phyloP scores from a whole-genome alignment of 2,113 vertebrate species.

The Apus apus region DNA sequence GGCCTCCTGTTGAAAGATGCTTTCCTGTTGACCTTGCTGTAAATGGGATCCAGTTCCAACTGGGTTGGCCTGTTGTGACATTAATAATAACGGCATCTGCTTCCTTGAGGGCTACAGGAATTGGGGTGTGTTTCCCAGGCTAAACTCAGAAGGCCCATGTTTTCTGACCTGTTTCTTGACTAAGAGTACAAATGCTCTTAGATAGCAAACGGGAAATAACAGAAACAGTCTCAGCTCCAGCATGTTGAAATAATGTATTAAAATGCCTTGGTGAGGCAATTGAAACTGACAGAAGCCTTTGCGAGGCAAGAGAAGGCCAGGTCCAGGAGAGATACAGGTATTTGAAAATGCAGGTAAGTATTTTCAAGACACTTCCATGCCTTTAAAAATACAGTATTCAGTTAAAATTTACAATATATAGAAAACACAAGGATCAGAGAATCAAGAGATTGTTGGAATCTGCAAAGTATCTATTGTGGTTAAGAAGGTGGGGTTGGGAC shows the following conservation, averaged over 20 bases:
- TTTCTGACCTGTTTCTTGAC: background rate
- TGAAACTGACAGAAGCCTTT: background rate
- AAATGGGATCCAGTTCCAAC: background rate
- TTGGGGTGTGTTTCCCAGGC: background rate
- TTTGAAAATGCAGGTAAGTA: background rate
- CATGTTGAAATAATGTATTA: background rate
- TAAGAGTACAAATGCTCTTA: background rate
- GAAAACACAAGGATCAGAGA: background rate
- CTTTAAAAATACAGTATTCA: background rate
- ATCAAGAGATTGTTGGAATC: background rate
- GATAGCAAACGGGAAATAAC: background rate
- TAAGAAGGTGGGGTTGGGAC: background rate
- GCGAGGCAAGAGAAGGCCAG: background rate
- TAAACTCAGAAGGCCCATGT: background rate
- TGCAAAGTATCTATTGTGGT: background rate
- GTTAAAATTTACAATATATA: background rate
- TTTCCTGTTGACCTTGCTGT: background rate
- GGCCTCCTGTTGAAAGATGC: background rate
- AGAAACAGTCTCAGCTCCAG: background rate
- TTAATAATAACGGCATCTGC: background rate
- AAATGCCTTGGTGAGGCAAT: background rate
- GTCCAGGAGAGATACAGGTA: background rate
- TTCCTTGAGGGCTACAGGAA: background rate
- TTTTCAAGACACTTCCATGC: background rate
- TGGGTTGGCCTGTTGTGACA: background rate